Evolutionary conservation across 2,888 invertebrate genomes (phyloP).

Genomic region (Diadegma fenestrale): DNA sequence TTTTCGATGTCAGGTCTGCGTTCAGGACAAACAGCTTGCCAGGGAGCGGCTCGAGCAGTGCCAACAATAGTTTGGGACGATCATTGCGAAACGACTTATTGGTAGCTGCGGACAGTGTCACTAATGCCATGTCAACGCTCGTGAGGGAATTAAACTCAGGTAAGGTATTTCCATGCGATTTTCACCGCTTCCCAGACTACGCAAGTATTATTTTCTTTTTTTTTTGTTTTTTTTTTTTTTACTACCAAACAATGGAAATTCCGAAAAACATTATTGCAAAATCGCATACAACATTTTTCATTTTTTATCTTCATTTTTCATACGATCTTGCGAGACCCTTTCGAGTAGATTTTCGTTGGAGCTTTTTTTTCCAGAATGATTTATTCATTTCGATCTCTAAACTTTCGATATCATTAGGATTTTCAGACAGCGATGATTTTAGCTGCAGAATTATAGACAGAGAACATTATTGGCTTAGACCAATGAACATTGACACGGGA

Average conservation of each 20-base stretch:
- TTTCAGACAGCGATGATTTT: slow-evolving; percentile 40
- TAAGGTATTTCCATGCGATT: slow-evolving; percentile 83
- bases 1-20: slow-evolving; percentile 84
- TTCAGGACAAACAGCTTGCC: slow-evolving; percentile 85
- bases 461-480: slow-evolving; percentile 31
- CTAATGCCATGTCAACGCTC: slow-evolving; percentile 98
- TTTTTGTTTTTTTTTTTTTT: not conserved
- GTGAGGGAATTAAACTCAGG: slow-evolving; percentile 98
- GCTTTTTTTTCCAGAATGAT: slow-evolving; percentile 3
- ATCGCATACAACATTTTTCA: not conserved
- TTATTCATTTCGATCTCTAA: slow-evolving; percentile 14
- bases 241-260: not conserved
- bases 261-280: not conserved
- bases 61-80: slow-evolving; percentile 86
- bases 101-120: slow-evolving; percentile 98
- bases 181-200: slow-evolving; percentile 53
- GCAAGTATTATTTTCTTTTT: slow-evolving; percentile 54
- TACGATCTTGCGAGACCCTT: slow-evolving; percentile 38
- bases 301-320: slow-evolving; percentile 1
- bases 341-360: slow-evolving; percentile 1
- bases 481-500: slow-evolving; percentile 55
- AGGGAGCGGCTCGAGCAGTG: slow-evolving; percentile 83
- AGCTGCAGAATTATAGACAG: slow-evolving; percentile 32
- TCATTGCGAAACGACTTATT: slow-evolving; percentile 94
- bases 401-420: slow-evolving; percentile 40